Percentiles rank a stretch among this genome's conserved stretches.
Conservation (phyloP, 2,797 vertebrate genomes). For the Chromis chromis region DNA sequence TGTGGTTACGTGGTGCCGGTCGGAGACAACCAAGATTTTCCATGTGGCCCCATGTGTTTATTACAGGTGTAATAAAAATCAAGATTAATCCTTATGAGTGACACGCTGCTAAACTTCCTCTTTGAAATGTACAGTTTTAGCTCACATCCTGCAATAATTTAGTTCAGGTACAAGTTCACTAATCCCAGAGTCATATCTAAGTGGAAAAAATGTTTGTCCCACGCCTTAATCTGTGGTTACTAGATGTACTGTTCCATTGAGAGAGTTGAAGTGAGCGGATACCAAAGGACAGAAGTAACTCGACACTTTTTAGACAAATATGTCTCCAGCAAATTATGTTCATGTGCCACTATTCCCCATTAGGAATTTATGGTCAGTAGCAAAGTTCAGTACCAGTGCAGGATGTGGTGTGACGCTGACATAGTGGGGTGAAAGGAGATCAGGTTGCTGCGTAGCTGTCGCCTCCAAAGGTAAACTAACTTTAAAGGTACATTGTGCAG, state of each 20-base stretch:
- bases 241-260: slow-evolving; percentile 44
- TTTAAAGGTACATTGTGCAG: slow-evolving; percentile 2
- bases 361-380: slow-evolving; percentile 24
- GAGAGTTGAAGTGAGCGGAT: slow-evolving; percentile 5
- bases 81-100: slow-evolving; percentile 43
- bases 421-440: slow-evolving; percentile 15
- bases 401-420: background rate
- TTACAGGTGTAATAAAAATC: slow-evolving; percentile 70
- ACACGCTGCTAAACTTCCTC: slow-evolving; percentile 60
- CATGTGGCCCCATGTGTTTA: slow-evolving; percentile 69
- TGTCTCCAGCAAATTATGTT: slow-evolving; percentile 31
- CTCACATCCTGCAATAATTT: slow-evolving; percentile 53
- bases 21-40: slow-evolving; percentile 57
- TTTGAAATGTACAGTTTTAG: slow-evolving; percentile 42
- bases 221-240: slow-evolving; percentile 40
- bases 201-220: slow-evolving; percentile 28
- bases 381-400: slow-evolving; percentile 32
- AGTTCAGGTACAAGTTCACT: slow-evolving; percentile 30
- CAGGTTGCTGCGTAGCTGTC: slow-evolving; percentile 8
- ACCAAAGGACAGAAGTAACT: slow-evolving; percentile 12
- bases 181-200: slow-evolving; percentile 22
- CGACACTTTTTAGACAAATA: slow-evolving; percentile 5
- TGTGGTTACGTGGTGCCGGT: slow-evolving; percentile 57
- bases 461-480: slow-evolving; percentile 26
- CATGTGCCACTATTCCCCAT: slow-evolving; percentile 13